Evolutionary conservation across 1,140 invertebrate genomes (phyloP).

Genomic region (Platorchestia sp.): DNA sequence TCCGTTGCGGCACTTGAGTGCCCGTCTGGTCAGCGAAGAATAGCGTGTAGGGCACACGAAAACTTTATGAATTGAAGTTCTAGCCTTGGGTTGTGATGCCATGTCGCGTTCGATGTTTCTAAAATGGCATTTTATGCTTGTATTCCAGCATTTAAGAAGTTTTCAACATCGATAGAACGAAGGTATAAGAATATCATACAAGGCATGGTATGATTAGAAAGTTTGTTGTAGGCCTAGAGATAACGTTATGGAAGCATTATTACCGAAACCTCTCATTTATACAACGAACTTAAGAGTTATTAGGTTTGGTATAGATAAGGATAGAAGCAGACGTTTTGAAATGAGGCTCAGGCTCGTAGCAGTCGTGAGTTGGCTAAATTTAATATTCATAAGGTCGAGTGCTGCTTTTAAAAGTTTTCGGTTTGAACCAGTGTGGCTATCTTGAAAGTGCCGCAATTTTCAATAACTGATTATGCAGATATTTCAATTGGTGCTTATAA

Average conservation of each 20-base stretch:
- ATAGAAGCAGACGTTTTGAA: neutral
- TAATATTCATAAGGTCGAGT: neutral
- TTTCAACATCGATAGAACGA: neutral
- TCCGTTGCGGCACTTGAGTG: neutral
- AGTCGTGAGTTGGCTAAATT: neutral
- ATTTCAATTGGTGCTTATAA: neutral
- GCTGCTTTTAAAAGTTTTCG: neutral
- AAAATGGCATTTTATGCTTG: neutral
- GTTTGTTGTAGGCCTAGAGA: neutral
- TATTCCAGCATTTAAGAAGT: neutral
- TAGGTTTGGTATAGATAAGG: neutral
- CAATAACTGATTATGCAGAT: neutral
- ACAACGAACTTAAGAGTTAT: slow-evolving; percentile 14
- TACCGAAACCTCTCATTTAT: neutral
- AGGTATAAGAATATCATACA: neutral
- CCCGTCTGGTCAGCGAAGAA: neutral
- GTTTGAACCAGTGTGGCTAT: neutral
- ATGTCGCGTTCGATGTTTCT: neutral
- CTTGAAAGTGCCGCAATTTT: neutral
- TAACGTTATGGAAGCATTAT: neutral
- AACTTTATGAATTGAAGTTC: neutral
- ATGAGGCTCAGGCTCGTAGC: neutral
- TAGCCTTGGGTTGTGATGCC: neutral
- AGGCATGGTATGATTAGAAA: neutral
- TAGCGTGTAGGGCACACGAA: neutral